Percentiles rank a stretch among this genome's conserved stretches.
These are phyloP conservation scores for Drosophila anomalata DNA, from an alignment of 2,888 invertebrate genomes.

Conservation along the genomic window DNA sequence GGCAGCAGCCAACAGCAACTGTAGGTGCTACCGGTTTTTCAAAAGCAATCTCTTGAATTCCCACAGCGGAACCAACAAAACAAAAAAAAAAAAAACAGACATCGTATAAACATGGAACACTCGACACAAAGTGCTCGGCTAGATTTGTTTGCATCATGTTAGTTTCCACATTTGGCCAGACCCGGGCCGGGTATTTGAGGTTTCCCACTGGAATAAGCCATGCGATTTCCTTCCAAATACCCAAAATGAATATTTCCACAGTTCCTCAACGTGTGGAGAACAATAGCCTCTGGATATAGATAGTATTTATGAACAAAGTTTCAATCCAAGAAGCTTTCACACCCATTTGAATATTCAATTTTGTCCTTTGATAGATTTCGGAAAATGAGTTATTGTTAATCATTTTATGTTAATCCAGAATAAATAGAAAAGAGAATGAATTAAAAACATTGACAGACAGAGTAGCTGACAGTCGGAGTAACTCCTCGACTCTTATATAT, in stretches of 20 bases:
- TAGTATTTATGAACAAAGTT: neutral
- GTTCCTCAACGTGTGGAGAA: neutral
- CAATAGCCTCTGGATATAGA: neutral
- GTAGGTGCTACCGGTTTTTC: conserved; percentile 56
- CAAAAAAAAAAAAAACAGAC: conserved; percentile 22
- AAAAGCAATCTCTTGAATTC: conserved; percentile 48
- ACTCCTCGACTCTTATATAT: neutral
- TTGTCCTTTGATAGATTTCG: neutral
- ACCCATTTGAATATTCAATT: neutral
- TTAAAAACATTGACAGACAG: neutral
- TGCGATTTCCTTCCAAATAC: neutral
- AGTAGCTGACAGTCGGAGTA: neutral
- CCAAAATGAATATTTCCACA: neutral
- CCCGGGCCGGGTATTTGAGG: conserved; percentile 20
- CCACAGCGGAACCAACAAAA: conserved; percentile 28
- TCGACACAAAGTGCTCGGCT: conserved; percentile 21
- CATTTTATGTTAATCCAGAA: neutral
- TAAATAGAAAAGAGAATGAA: neutral
- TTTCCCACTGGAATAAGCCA: conserved; percentile 1
- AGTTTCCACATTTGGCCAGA: neutral
- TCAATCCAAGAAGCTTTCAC: conserved; percentile 16
- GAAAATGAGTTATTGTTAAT: neutral
- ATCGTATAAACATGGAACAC: conserved; percentile 34
- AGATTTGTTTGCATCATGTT: conserved; percentile 22
- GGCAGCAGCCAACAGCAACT: conserved; percentile 33